Evolutionary conservation across 2,113 vertebrate species (phyloP).

Genomic region (Ophiodon elongatus): DNA sequence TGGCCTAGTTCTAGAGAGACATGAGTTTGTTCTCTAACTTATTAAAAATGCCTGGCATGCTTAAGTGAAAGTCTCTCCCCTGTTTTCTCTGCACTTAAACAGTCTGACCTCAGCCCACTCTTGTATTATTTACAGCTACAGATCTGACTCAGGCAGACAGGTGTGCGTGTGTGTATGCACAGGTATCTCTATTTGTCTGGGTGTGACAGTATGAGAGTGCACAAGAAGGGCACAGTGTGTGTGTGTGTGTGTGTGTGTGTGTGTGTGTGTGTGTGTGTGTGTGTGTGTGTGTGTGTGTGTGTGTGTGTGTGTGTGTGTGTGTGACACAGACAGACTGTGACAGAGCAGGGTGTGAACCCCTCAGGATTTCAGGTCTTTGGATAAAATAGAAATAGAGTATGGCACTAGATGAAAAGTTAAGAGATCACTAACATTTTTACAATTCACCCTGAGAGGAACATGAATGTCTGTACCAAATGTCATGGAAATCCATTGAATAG

Average conservation of each 20-base stretch:
- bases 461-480: neutral
- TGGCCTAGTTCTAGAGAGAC: slow-evolving; percentile 57
- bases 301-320: neutral
- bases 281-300: neutral
- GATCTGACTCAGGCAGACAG: slow-evolving; percentile 72
- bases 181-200: neutral
- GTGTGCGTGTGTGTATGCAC: slow-evolving; percentile 43
- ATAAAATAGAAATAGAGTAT: neutral
- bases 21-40: slow-evolving; percentile 48
- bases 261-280: neutral
- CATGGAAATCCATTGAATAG: neutral
- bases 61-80: slow-evolving; percentile 28
- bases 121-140: slow-evolving; percentile 74
- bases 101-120: slow-evolving; percentile 77
- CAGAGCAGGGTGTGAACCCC: slow-evolving; percentile 44
- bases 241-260: neutral
- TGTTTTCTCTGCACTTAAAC: slow-evolving; percentile 36
- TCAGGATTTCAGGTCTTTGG: slow-evolving; percentile 28
- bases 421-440: neutral
- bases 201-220: slow-evolving; percentile 5
- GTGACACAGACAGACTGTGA: slow-evolving; percentile 19
- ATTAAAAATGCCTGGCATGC: slow-evolving; percentile 57
- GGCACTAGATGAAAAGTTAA: neutral
- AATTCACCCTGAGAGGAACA: neutral
- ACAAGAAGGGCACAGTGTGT: neutral